Evolutionary conservation across 1,140 invertebrate genomes (phyloP).

Genomic region (Diorhabda carinulata): DNA sequence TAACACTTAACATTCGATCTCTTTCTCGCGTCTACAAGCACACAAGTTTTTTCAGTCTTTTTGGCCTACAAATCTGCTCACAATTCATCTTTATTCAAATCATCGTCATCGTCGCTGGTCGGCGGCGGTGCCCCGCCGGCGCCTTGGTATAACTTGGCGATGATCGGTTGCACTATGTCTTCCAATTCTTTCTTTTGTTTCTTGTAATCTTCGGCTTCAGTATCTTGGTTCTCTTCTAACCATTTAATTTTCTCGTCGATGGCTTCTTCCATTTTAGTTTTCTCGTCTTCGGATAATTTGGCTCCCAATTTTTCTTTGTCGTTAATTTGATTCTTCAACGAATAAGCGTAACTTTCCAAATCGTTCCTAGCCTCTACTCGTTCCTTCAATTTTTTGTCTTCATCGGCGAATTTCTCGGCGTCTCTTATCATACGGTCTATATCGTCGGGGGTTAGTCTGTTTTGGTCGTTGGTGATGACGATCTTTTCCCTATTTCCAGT

Average conservation of each 20-base stretch:
- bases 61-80: constrained; percentile 51
- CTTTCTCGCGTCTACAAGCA: constrained; percentile 16
- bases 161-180: constrained; percentile 94
- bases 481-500: constrained; percentile 98
- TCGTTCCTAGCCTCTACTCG: constrained; percentile 92
- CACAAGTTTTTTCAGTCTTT: constrained; percentile 28
- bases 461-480: constrained; percentile 98
- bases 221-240: constrained; percentile 94
- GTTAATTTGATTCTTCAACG: constrained; percentile 93
- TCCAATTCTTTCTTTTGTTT: constrained; percentile 97
- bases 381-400: constrained; percentile 97
- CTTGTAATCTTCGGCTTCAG: constrained; percentile 90
- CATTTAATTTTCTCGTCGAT: constrained; percentile 98
- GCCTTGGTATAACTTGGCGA: constrained; percentile 93
- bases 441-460: constrained; percentile 93
- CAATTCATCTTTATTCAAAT: constrained; percentile 83
- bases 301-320: constrained; percentile 98
- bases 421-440: constrained; percentile 99
- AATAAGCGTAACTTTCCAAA: constrained; percentile 96
- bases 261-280: constrained; percentile 91
- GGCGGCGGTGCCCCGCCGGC: constrained; percentile 72
- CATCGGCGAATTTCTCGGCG: constrained; percentile 97
- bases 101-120: constrained; percentile 61
- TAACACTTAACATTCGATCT: neutral
- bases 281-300: constrained; percentile 88